A percentile compares a stretch with the other conserved stretches of the same genome.
These are phyloP conservation scores for Chiroxiphia lanceolata DNA, from an alignment of 2,797 vertebrate species.

Conservation along the genomic window DNA sequence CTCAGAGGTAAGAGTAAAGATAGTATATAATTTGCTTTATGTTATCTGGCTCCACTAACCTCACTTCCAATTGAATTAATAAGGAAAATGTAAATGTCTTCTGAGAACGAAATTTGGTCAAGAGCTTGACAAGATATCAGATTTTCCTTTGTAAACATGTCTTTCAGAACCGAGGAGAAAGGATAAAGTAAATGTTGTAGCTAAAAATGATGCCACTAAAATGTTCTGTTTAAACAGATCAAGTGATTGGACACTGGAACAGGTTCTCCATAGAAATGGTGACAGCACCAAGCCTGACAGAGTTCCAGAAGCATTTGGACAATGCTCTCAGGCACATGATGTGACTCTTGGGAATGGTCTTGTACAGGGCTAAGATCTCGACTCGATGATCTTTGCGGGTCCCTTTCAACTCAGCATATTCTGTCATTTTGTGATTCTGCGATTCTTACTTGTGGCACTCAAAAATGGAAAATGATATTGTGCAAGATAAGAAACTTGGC, in stretches of 20 bases:
- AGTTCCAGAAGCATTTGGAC: not conserved
- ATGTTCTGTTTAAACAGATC: not conserved
- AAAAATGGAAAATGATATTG: not conserved
- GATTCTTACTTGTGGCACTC: not conserved
- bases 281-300: not conserved
- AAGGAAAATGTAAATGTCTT: not conserved
- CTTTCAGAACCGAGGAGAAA: not conserved
- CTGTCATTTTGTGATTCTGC: not conserved
- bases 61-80: not conserved
- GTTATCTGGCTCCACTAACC: not conserved
- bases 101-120: not conserved
- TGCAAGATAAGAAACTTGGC: not conserved
- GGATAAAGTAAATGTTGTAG: not conserved
- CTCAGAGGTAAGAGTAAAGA: not conserved
- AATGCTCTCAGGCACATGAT: not conserved
- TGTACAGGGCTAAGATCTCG: not conserved
- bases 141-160: not conserved
- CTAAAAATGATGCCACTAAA: not conserved
- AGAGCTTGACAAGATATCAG: not conserved
- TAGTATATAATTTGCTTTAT: not conserved
- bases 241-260: not conserved
- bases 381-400: not conserved
- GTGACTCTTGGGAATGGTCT: not conserved
- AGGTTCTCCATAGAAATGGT: not conserved
- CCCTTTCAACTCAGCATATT: not conserved